Evolutionary conservation across 2,797 vertebrate genomes (phyloP), one percentile per base, ranked within the genome.

Genomic region (Enteromius argenteus): DNA sequence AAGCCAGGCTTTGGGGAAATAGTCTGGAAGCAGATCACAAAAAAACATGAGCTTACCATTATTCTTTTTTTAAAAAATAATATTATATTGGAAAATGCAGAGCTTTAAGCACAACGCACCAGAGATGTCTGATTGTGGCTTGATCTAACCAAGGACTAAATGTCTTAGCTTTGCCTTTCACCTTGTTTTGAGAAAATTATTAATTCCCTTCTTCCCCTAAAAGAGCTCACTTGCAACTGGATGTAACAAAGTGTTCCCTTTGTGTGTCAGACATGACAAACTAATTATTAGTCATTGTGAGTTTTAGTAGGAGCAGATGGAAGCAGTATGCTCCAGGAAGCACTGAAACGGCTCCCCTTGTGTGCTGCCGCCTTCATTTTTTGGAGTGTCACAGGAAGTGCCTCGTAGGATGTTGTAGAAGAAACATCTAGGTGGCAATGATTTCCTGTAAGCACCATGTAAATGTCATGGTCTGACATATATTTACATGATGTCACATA

Each of bases 31-130:
- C 91, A 82, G 49, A 66, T 66, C 81, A 69, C 77, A 71, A 67
- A 85, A 67, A 76, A 83, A 44, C 49, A 35, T 19, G 35, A 84
- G 89, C 90, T 92, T 92, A 92, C 88, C 90, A 91, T 93, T 64
- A 58, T 83, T 91, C 91, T 87, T 82, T 89, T 84, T 60, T 37
- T 46, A 42, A 87, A 78, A 79, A 73, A 85, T 71, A 87, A 76
- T 78, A 81, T 77, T 73, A 62, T 9, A 51, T 64, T 11, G 66
- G 68, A 68, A 82, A 87, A 85, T 35, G 32, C 32, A 5, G 17
- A 49, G 49, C 39, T 37, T 79, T 23, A 60, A 77, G 19, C 73
- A 64, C 62, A 64, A 64, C 5, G 6, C 60, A 15, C 14, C 14
- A 64, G 72, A 46, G 17, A 35, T 53, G 23, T 58, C 27, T 67